Base-by-base conservation (phyloP, 2,888 invertebrate genomes). In the Sarcophaga carnaria region DNA sequence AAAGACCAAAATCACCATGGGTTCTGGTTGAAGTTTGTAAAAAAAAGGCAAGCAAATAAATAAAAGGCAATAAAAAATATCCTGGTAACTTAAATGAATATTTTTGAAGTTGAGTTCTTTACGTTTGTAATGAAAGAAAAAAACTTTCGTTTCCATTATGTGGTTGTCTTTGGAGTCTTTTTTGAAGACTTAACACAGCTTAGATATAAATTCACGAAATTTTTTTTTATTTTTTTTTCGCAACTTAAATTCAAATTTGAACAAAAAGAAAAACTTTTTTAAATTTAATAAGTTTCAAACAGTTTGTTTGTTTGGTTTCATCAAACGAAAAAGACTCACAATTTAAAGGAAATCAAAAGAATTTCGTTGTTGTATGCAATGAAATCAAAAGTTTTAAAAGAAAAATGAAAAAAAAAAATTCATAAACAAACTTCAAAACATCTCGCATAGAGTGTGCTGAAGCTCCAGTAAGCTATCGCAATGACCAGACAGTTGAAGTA, bases 251-350 rank as follows among this genome's bases (percentile, higher is more conserved):
- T 67, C 20, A 37, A 6, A 37, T 66, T 66, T 66, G 8, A 37
- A 11, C 10, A 17, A 37, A 66, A 66, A 14, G 2, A 37, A 66
- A 66, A 37, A 37, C 37, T 37, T 54, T 37, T 54, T 54, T 54
- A 66, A 66, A 66, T 66, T 66, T 66, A 66, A 67, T 45, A 67
- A 45, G 20, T 67, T 47, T 67, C 20, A 67, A 67, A 67, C 12
- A 45, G 37, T 67, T 47, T 47, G 47, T 12, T 54, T 54, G 12
- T 54, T 54, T 17, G 12, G 12, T 54, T 11, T 54, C 54, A 14
- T 54, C 8, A 37, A 37, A 37, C 37, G 37, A 10, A 37, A 37
- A 37, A 10, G 8, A 54, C 14, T 54, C 8, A 45, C 4, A 45
- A 47, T 5, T 67, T 67, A 67, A 67, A 47, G 3, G 2, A 67